A percentile compares a stretch with the other conserved stretches of the same genome.
Conservation (phyloP, 2,113 vertebrate genomes). For the Megaceryle maxima region DNA sequence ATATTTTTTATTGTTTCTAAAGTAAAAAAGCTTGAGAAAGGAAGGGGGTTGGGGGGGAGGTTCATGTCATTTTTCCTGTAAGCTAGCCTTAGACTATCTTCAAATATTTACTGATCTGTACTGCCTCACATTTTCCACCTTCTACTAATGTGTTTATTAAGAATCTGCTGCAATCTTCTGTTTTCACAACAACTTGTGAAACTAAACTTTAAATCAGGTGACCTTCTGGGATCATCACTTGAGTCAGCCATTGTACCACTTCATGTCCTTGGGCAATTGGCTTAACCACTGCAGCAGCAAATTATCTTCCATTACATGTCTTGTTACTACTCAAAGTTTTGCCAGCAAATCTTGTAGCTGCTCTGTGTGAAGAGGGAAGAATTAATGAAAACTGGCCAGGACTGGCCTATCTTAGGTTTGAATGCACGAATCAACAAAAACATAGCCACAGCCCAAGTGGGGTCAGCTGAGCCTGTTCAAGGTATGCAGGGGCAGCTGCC, state of each 20-base stretch:
- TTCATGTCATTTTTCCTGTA: neutral
- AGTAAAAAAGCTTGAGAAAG: neutral
- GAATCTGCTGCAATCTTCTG: neutral
- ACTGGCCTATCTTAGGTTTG: neutral
- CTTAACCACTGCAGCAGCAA: neutral
- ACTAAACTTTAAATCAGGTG: neutral
- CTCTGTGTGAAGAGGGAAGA: neutral
- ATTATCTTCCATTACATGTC: neutral
- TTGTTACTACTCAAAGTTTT: neutral
- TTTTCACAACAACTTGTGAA: neutral
- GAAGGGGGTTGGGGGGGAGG: rapidly evolving
- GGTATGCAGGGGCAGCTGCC: neutral
- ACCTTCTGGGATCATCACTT: neutral
- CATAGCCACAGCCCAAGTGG: neutral
- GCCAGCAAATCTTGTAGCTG: neutral
- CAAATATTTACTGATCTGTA: neutral
- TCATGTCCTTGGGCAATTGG: neutral
- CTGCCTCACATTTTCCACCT: neutral
- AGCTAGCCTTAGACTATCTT: neutral
- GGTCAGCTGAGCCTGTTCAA: neutral
- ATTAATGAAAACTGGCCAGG: neutral
- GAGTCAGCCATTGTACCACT: neutral
- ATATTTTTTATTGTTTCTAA: neutral
- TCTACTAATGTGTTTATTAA: neutral
- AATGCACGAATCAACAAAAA: neutral